Conservation (phyloP, 1,140 invertebrate species). For the Hestina assimilis region DNA sequence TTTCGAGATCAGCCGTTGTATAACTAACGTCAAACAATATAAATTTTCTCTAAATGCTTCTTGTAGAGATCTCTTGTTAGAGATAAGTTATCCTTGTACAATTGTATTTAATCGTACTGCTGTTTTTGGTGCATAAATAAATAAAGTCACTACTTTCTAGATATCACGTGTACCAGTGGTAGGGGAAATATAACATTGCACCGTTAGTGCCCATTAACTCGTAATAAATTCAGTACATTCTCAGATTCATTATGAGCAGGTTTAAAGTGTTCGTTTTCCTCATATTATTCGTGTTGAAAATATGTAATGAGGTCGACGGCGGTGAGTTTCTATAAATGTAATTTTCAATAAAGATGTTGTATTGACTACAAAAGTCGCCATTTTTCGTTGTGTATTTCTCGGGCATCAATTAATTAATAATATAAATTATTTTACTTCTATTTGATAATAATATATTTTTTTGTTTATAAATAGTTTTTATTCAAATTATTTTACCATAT, state of each 20-base stretch:
- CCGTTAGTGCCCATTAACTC: not conserved
- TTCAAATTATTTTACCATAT: no score
- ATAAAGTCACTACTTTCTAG: not conserved
- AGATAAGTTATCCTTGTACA: no score
- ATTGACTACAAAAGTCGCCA: not conserved
- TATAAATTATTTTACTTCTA: no score
- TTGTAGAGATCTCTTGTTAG: no score
- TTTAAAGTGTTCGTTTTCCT: slow-evolving; percentile 1
- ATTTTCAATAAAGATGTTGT: slow-evolving; percentile 9
- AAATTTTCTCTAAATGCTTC: no score
- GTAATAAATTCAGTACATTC: not conserved
- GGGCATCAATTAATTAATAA: no score
- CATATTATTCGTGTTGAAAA: slow-evolving; percentile 10
- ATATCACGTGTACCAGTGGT: not conserved
- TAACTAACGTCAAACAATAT: no score
- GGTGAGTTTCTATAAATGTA: slow-evolving; percentile 10
- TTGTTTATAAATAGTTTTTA: no score
- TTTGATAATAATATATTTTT: no score
- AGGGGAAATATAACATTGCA: not conserved
- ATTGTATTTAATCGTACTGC: no score
- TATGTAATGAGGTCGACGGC: slow-evolving; percentile 13
- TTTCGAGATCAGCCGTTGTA: no score
- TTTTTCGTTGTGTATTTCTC: not conserved
- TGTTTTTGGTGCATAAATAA: not conserved
- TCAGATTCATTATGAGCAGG: not conserved